Evolutionary conservation across 2,113 vertebrate genomes (phyloP).

Genomic region (Plecturocebus donacophilus): DNA sequence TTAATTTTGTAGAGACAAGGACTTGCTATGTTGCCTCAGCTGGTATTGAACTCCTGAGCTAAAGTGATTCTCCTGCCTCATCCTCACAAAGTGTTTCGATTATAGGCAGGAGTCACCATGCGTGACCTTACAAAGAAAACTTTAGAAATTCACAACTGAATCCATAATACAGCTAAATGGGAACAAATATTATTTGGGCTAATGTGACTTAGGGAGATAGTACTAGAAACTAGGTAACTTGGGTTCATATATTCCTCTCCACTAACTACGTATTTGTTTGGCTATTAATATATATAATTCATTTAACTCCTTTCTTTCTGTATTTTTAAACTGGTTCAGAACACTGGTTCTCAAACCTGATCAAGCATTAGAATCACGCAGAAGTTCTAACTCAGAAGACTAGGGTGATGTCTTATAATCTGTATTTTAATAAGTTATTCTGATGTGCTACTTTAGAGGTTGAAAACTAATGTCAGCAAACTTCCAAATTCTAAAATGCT

Average conservation of each 20-base stretch:
- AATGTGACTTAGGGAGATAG: neutral
- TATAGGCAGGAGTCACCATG: neutral
- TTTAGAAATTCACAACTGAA: neutral
- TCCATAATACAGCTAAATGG: neutral
- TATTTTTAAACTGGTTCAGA: neutral
- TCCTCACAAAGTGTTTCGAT: neutral
- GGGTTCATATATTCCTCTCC: neutral
- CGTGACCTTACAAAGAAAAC: neutral
- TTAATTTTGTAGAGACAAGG: too few species aligned
- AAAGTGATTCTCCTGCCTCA: neutral
- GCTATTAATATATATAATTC: neutral
- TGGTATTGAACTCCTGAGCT: neutral
- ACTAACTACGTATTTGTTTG: neutral
- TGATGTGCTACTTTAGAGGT: neutral
- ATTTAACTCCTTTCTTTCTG: neutral
- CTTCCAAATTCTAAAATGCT: slow-evolving; percentile 8
- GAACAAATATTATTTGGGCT: neutral
- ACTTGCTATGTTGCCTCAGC: too few species aligned
- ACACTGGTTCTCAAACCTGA: neutral
- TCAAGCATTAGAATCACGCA: neutral
- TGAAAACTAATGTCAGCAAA: neutral
- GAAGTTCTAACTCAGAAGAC: neutral
- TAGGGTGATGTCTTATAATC: neutral
- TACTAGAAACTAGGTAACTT: neutral
- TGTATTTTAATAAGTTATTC: slow-evolving; percentile 8